A percentile compares a stretch with the other conserved stretches of the same genome.
Conservation (phyloP, 2,113 vertebrate species). For the Seriola rivoliana region DNA sequence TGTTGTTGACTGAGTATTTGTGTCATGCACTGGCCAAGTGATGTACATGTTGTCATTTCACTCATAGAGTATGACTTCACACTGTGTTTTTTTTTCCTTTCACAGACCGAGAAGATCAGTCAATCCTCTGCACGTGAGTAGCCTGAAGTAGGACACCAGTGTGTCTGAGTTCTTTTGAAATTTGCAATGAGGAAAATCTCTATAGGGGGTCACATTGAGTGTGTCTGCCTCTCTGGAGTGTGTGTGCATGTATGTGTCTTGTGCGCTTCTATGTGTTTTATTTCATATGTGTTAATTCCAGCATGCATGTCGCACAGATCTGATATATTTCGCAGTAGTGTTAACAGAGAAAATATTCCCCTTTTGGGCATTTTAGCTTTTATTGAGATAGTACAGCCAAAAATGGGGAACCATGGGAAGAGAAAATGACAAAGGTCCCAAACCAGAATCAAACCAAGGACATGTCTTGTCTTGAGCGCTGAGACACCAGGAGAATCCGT, state of each 20-base stretch:
- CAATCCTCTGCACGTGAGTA: constrained; percentile 96
- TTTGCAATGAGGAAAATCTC: constrained; percentile 15
- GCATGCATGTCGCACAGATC: background rate
- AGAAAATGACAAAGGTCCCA: background rate
- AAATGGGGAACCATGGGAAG: background rate
- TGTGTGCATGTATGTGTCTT: constrained; percentile 2
- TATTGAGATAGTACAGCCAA: background rate
- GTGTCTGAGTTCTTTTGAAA: constrained; percentile 20
- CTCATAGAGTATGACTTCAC: background rate
- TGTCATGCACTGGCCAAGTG: background rate
- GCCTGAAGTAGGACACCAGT: background rate
- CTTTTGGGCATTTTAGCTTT: no score
- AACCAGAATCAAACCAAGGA: no score
- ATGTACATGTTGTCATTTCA: background rate
- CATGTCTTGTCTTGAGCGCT: background rate
- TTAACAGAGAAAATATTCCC: background rate
- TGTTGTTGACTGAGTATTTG: background rate
- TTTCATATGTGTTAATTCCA: background rate
- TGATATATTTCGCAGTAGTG: background rate
- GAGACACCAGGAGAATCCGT: background rate
- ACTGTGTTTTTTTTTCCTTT: constrained; percentile 50
- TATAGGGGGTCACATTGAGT: background rate
- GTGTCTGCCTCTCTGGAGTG: background rate
- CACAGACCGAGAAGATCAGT: constrained; percentile 92
- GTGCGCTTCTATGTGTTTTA: constrained; percentile 8